Conservation (phyloP, 2,888 invertebrate species). For the Gasteruption jaculator region DNA sequence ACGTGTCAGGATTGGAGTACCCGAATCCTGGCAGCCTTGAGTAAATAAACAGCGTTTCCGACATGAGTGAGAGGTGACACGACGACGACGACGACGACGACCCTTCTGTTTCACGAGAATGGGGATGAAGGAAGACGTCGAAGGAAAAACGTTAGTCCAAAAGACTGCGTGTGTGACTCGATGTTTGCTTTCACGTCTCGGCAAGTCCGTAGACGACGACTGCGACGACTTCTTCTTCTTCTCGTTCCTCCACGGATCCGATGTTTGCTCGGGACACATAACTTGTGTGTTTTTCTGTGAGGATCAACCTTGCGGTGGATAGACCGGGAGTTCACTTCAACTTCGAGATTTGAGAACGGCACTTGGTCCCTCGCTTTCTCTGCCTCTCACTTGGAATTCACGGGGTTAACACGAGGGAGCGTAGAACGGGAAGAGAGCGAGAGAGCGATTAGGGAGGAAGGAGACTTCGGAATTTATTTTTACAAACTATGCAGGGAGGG, state of each 20-base stretch:
- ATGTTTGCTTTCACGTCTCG: constrained; percentile 49
- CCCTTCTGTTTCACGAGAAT: background rate
- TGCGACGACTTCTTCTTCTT: constrained; percentile 18
- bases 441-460: constrained; percentile 2
- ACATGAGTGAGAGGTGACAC: constrained; percentile 20
- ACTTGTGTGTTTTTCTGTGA: constrained; percentile 45
- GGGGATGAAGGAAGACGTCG: constrained; percentile 20
- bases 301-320: constrained; percentile 35
- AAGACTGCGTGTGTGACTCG: constrained; percentile 42
- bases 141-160: too few relatives aligned
- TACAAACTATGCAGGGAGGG: constrained; percentile 42
- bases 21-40: too few relatives aligned
- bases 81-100: background rate
- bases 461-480: constrained; percentile 42
- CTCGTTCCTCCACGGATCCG: constrained; percentile 19
- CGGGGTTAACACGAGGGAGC: constrained; percentile 13
- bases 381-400: constrained; percentile 14
- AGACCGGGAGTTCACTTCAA: constrained; percentile 18
- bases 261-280: constrained; percentile 46
- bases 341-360: constrained; percentile 15
- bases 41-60: constrained; percentile 12
- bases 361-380: too few relatives aligned
- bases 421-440: constrained; percentile 4
- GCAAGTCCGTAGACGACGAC: constrained; percentile 32
- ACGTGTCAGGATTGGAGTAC: too few relatives aligned